Evolutionary conservation across 2,888 invertebrate species (phyloP).

Genomic region (Cactoblastis cactorum): DNA sequence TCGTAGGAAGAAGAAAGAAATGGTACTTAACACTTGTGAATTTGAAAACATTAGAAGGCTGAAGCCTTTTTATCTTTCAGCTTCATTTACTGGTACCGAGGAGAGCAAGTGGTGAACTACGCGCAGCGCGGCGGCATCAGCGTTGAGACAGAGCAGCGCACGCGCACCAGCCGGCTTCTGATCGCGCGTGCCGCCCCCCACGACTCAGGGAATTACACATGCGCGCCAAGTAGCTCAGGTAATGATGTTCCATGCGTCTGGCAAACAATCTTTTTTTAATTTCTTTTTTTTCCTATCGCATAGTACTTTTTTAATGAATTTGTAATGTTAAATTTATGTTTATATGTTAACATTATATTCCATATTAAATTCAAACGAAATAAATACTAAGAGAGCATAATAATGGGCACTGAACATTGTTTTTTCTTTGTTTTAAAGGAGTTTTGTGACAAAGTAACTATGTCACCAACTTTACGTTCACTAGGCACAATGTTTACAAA

Average conservation of each 20-base stretch:
- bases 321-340: no score
- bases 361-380: no score
- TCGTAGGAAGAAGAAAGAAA: no score
- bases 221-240: slow-evolving; percentile 90
- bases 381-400: no score
- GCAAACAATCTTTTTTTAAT: not conserved
- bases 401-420: no score
- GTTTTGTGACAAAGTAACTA: no score
- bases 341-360: no score
- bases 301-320: no score
- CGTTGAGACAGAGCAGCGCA: slow-evolving; percentile 91
- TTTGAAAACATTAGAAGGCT: not conserved
- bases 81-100: slow-evolving; percentile 92
- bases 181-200: slow-evolving; percentile 91
- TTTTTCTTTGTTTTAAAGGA: no score
- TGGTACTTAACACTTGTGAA: not conserved
- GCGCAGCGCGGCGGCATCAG: slow-evolving; percentile 92
- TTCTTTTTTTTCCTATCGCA: no score
- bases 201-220: slow-evolving; percentile 94
- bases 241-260: slow-evolving; percentile 13
- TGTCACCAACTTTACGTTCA: no score
- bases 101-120: slow-evolving; percentile 90
- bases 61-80: slow-evolving; percentile 31
- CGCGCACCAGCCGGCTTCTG: slow-evolving; percentile 90
- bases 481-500: no score